These are phyloP conservation scores for Tetranychus cinnabarinus DNA, from an alignment of 1,140 invertebrate genomes.

Conservation along the genomic window DNA sequence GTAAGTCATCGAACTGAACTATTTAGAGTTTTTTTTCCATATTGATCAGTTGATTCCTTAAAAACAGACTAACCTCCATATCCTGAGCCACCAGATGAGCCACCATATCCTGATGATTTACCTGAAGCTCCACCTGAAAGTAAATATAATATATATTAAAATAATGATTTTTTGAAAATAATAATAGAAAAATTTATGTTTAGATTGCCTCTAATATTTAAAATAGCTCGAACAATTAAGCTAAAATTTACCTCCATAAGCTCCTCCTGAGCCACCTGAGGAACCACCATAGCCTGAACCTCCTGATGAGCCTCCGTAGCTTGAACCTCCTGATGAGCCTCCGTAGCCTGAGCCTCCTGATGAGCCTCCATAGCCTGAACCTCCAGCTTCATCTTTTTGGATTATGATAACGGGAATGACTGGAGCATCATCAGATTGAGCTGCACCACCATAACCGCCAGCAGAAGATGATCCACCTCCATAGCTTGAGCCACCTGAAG, in stretches of 20 bases:
- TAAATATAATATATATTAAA: too few relatives aligned
- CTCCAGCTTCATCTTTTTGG: background rate
- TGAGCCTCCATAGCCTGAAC: background rate
- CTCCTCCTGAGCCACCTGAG: background rate
- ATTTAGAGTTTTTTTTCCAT: too few relatives aligned
- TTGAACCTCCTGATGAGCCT: background rate
- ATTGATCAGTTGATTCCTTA: too few relatives aligned
- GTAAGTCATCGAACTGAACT: too few relatives aligned
- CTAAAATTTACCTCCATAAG: background rate
- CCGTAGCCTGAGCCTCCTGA: background rate
- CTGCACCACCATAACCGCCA: background rate
- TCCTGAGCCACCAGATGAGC: background rate
- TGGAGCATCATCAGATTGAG: background rate
- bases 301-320: background rate
- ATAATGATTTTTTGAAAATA: background rate
- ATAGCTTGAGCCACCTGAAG: background rate
- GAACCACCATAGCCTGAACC: background rate
- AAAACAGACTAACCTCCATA: background rate
- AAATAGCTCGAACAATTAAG: background rate
- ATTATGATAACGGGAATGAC: background rate
- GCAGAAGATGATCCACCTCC: background rate
- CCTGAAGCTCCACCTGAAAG: background rate
- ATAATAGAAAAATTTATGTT: too few relatives aligned
- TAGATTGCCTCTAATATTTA: background rate
- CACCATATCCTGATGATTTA: background rate